Base-by-base conservation (phyloP, 2,888 invertebrate species). In the Lumbricus terrestris region DNA sequence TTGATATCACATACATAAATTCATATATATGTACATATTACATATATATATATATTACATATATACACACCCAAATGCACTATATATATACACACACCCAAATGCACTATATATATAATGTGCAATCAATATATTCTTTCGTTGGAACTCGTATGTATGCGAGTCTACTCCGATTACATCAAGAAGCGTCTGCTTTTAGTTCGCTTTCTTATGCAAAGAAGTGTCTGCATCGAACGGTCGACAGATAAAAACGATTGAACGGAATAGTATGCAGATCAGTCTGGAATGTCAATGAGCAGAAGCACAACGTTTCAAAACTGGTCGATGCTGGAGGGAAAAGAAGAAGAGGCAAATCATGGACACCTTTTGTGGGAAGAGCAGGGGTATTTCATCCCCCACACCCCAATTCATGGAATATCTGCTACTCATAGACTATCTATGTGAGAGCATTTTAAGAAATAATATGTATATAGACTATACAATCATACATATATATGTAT, bases 11-110 rank as follows among this genome's bases (percentile, higher is more conserved):
- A 88, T 88, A 88, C 37, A 88, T 20, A 34, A n/a, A 37, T 37
- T 37, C 37, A 88, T 88, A 88, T 88, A 88, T 34, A 34, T 23
- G 18, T 88, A 23, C 8, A 34, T 34, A 29, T 33, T 88, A 88
- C 23, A 88, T 88, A 88, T 88, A 89, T 89, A 89, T 89, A 89
- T 89, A 89, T n/a, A 37, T 37, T 88, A 88, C 23, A 88, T 88
- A 88, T 34, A 13, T 34, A 34, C 29, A 29, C 40, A 88, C n/a
- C n/a, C n/a, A n/a, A n/a, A n/a, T n/a, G n/a, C n/a, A 37, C 15
- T 34, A 89, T 83, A 82, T 83, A 69, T 82, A 88, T 88, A 88
- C 40, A 88, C 29, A 29, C 40, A 88, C n/a, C n/a, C n/a, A n/a
- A n/a, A n/a, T n/a, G n/a, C n/a, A n/a, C n/a, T 88, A 88, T 37